Evolutionary conservation across 2,113 vertebrate species (phyloP).

Genomic region (Sturnus vulgaris): DNA sequence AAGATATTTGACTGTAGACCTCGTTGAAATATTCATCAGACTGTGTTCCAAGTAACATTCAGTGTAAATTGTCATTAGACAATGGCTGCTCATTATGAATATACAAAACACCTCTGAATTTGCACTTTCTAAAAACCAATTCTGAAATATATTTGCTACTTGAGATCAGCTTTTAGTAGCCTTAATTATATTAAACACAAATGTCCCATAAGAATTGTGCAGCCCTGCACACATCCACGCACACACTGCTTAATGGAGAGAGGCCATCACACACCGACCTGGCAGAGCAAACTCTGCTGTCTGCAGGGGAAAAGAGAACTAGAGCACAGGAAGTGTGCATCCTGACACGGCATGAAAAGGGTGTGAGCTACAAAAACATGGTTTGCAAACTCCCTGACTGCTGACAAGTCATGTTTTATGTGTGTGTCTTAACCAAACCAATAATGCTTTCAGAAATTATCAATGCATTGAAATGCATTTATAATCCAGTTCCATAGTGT

Average conservation of each 20-base stretch:
- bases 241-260: not conserved
- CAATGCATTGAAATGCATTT: not conserved
- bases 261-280: not conserved
- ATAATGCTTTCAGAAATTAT: not conserved
- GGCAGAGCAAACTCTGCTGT: not conserved
- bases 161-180: not conserved
- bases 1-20: constrained; percentile 49
- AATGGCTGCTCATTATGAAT: not conserved
- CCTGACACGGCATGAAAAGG: not conserved
- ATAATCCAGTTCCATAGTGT: not conserved
- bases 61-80: not conserved
- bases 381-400: not conserved
- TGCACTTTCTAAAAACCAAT: not conserved
- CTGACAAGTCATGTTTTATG: not conserved
- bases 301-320: not conserved
- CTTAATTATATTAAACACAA: not conserved
- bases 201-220: not conserved
- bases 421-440: not conserved
- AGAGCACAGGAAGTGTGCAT: not conserved
- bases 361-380: not conserved
- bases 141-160: not conserved
- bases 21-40: constrained; percentile 16
- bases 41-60: not conserved
- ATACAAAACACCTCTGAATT: not conserved
- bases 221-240: not conserved